Conservation (phyloP, 2,888 invertebrate genomes). For the Torymus auratus region DNA sequence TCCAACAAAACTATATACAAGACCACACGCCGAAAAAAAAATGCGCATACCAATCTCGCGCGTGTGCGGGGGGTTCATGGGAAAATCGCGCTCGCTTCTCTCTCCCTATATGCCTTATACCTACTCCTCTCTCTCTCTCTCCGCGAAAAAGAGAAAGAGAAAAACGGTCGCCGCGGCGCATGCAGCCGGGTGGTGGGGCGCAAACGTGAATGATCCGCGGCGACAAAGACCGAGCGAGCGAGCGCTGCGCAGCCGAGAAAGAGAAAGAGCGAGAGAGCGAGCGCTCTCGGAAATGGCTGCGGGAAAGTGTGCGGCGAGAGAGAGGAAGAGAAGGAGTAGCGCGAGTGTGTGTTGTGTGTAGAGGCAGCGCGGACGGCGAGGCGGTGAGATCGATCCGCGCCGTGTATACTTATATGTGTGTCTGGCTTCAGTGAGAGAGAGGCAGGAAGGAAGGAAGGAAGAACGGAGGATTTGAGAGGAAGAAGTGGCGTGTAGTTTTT, state of each 20-base stretch:
- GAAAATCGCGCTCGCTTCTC: slow-evolving; percentile 32
- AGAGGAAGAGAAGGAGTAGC: not conserved
- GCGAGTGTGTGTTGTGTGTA: too few species aligned
- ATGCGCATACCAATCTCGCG: not conserved
- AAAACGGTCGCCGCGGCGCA: not conserved
- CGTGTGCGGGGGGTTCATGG: slow-evolving; percentile 31
- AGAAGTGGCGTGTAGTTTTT: too few species aligned
- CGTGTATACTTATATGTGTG: too few species aligned
- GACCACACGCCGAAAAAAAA: too few species aligned
- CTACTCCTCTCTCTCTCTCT: not conserved
- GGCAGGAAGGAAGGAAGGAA: too few species aligned
- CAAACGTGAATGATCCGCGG: slow-evolving; percentile 75
- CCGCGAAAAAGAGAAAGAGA: slow-evolving; percentile 20
- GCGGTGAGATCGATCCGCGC: not conserved
- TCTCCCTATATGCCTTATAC: not conserved
- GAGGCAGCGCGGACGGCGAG: not conserved
- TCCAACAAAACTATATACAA: too few species aligned
- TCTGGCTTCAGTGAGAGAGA: too few species aligned
- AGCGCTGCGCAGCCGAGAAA: slow-evolving; percentile 1
- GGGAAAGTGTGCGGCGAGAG: slow-evolving; percentile 68
- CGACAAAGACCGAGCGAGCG: slow-evolving; percentile 57
- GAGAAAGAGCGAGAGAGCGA: slow-evolving; percentile 26
- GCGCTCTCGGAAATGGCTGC: slow-evolving; percentile 75
- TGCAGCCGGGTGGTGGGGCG: slow-evolving; percentile 66
- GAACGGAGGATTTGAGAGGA: too few species aligned